Conservation (phyloP, 2,113 vertebrate genomes). For the Brienomyrus longianalis region DNA sequence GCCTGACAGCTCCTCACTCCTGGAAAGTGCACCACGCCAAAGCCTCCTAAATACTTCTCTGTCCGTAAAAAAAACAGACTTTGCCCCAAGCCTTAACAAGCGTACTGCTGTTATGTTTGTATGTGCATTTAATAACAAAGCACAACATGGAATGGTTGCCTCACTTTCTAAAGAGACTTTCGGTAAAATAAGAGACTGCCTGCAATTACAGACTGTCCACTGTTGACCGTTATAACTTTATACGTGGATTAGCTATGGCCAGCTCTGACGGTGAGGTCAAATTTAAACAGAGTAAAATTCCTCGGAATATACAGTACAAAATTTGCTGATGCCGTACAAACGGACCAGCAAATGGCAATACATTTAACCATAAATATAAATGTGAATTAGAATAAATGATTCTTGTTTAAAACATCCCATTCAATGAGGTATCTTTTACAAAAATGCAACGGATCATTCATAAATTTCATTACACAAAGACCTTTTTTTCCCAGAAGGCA, state of each 20-base stretch:
- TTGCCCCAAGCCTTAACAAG: neutral
- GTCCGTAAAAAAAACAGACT: neutral
- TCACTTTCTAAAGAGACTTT: neutral
- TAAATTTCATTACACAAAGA: neutral
- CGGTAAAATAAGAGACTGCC: neutral
- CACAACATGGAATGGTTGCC: neutral
- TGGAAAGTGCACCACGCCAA: neutral
- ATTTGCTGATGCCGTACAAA: neutral
- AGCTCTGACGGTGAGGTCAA: neutral
- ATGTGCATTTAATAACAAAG: slow-evolving; percentile 18
- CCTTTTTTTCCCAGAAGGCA: neutral
- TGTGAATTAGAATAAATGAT: neutral
- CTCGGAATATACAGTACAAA: neutral
- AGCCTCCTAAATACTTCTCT: slow-evolving; percentile 3
- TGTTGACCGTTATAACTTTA: slow-evolving; percentile 12
- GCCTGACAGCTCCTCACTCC: slow-evolving; percentile 9
- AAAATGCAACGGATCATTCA: neutral
- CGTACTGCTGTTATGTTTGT: slow-evolving; percentile 1
- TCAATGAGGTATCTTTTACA: neutral
- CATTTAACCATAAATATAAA: neutral
- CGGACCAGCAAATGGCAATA: neutral
- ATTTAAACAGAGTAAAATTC: slow-evolving; percentile 9
- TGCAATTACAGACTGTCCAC: slow-evolving; percentile 19
- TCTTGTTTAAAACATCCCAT: neutral
- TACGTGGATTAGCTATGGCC: slow-evolving; percentile 4